Evolutionary conservation across 1,140 invertebrate species (phyloP).

Genomic region (Diachasmimorpha longicaudata): DNA sequence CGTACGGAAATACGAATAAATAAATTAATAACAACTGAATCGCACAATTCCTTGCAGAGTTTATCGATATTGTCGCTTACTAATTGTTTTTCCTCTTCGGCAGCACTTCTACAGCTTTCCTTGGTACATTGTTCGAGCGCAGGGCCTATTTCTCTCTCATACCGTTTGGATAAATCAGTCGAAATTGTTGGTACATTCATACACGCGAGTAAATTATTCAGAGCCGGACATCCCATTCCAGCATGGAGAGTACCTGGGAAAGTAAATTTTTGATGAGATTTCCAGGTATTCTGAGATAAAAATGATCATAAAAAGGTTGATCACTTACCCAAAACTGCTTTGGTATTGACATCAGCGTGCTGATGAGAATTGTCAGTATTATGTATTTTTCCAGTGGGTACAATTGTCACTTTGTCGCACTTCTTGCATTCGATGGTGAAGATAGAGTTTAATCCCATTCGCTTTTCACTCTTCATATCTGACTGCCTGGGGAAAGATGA

Average conservation of each 20-base stretch:
- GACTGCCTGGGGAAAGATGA: too few species aligned
- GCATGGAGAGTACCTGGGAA: neutral
- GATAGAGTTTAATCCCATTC: neutral
- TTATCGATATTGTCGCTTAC: constrained; percentile 6
- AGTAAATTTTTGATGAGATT: neutral
- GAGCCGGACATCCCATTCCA: constrained; percentile 9
- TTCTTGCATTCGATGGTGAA: neutral
- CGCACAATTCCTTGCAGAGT: constrained; percentile 7
- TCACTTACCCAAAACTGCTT: neutral
- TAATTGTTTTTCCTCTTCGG: neutral
- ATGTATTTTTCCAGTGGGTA: constrained; percentile 6
- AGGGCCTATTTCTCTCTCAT: neutral
- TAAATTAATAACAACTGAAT: too few species aligned
- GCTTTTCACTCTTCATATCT: neutral
- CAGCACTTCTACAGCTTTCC: constrained; percentile 12
- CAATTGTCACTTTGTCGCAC: neutral
- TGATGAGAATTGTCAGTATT: neutral
- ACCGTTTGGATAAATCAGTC: neutral
- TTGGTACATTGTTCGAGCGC: constrained; percentile 1
- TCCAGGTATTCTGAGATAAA: neutral
- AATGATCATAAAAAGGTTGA: neutral
- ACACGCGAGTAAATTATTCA: constrained; percentile 10
- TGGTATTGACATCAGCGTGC: constrained; percentile 3
- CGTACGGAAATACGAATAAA: too few species aligned
- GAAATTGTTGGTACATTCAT: neutral